Percentiles rank a stretch among this genome's conserved stretches.
Conservation (phyloP, 2,888 invertebrate species). For the Apamea anceps region DNA sequence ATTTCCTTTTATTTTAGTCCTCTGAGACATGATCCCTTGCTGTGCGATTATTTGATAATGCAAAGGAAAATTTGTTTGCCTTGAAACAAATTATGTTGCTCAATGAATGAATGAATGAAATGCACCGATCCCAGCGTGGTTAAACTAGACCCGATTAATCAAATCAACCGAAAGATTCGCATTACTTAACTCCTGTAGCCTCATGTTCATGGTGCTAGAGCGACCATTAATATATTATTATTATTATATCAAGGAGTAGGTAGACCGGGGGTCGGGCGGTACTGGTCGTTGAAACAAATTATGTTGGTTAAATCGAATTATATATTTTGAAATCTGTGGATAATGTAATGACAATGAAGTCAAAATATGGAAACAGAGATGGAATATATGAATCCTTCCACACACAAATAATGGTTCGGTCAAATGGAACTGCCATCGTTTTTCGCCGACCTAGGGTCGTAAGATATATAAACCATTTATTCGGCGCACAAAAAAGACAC, state of each 20-base stretch:
- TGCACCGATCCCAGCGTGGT: no score
- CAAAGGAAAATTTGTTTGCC: conserved; percentile 26
- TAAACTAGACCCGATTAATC: no score
- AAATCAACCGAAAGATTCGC: no score
- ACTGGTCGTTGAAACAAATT: not conserved
- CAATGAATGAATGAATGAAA: no score
- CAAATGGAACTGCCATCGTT: not conserved
- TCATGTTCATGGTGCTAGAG: no score
- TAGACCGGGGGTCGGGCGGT: no score
- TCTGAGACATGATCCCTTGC: conserved; percentile 68
- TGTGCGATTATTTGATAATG: conserved; percentile 59
- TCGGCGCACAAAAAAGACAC: no score
- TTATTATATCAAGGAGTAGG: no score
- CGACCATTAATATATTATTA: no score
- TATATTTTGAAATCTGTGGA: not conserved
- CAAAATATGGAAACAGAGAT: not conserved
- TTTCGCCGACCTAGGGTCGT: not conserved
- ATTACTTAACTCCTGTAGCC: no score
- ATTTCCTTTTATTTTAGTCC: conserved; percentile 77
- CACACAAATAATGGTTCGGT: not conserved
- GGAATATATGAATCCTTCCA: not conserved
- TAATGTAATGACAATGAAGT: not conserved
- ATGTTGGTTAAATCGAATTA: not conserved
- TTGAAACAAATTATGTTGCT: conserved; percentile 3
- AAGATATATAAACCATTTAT: no score